phyloP scores from a whole-genome alignment of 2,797 vertebrate genomes.

The Anguilla marmorata region DNA sequence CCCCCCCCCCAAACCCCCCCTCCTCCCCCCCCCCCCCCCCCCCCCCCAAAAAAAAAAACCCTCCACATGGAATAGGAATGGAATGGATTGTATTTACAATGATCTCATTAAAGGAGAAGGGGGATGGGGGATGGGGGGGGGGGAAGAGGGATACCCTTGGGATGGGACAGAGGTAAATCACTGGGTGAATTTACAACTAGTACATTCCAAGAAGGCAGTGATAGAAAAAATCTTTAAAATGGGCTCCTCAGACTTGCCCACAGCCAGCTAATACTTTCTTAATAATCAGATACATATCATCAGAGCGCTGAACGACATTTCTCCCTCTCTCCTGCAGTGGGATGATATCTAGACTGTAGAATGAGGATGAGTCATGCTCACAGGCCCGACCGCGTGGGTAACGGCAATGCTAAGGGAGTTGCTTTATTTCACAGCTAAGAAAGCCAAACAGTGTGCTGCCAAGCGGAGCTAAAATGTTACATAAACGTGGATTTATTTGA shows the following conservation, averaged over 20 bases:
- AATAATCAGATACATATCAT: background rate
- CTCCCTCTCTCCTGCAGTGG: background rate
- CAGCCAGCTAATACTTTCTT: background rate
- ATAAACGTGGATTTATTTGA: background rate
- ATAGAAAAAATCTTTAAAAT: background rate
- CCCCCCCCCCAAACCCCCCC: too few relatives aligned
- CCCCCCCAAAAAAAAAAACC: background rate
- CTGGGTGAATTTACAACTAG: background rate
- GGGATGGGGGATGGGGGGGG: too few relatives aligned
- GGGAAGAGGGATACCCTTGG: background rate
- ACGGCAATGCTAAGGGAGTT: background rate
- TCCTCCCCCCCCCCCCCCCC: too few relatives aligned
- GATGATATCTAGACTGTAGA: slow-evolving; percentile 4
- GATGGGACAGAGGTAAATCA: background rate
- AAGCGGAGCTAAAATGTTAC: background rate
- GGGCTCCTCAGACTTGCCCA: background rate
- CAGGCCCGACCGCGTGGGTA: background rate
- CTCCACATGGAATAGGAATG: background rate
- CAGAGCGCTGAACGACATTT: background rate
- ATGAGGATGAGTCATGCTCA: background rate
- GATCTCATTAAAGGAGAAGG: too few relatives aligned
- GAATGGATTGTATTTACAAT: background rate
- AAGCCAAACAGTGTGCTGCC: background rate
- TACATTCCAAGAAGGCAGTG: background rate
- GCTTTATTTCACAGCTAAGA: slow-evolving; percentile 2